Percentiles rank a stretch among this genome's conserved stretches.
These are phyloP conservation scores for Gyrodactylus bullatarudis DNA, from an alignment of 1,140 invertebrate genomes.

Conservation along the genomic window DNA sequence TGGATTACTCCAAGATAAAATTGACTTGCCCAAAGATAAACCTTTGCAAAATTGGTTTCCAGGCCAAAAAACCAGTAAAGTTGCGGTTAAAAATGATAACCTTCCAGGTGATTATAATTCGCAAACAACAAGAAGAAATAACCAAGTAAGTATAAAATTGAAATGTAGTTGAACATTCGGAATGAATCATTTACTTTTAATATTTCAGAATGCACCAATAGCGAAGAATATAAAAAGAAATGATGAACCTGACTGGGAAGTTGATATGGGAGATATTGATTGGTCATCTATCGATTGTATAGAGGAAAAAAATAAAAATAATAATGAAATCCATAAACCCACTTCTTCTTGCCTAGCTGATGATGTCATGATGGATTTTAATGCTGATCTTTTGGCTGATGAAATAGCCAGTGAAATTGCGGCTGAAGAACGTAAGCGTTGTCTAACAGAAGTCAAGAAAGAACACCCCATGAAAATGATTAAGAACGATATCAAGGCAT, in stretches of 20 bases:
- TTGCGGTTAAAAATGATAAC: not conserved
- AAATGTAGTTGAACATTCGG: not conserved
- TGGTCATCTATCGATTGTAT: not conserved
- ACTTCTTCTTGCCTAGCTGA: not conserved
- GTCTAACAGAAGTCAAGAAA: not conserved
- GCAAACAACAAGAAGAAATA: not conserved
- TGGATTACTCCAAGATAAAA: not conserved
- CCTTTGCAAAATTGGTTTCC: not conserved
- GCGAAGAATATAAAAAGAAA: not conserved
- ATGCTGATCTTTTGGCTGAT: not conserved
- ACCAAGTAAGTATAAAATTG: not conserved
- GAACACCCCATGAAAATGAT: not conserved
- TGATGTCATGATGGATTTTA: not conserved
- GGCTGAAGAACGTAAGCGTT: not conserved
- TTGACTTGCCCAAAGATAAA: not conserved
- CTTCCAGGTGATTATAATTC: not conserved
- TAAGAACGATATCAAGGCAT: not conserved
- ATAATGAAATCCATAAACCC: not conserved
- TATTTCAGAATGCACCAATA: not conserved
- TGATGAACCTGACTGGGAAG: not conserved
- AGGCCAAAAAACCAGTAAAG: no score
- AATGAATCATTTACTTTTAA: not conserved
- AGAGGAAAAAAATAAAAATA: not conserved
- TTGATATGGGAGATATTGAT: not conserved
- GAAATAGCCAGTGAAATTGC: not conserved